Conservation (phyloP, 2,797 vertebrate genomes). For the Pangasius krempfi region DNA sequence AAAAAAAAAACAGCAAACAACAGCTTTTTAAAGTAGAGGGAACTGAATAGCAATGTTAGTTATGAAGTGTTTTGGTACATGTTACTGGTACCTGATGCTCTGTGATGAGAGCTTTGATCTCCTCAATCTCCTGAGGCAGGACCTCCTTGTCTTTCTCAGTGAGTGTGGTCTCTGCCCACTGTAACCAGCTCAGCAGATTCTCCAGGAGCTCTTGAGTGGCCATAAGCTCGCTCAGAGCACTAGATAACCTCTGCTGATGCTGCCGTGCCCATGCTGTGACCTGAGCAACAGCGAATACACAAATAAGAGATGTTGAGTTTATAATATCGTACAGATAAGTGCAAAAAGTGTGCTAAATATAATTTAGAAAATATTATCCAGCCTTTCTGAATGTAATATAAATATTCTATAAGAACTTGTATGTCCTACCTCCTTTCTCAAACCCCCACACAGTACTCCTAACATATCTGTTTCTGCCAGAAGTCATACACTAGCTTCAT, state of each 20-base stretch:
- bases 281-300: constrained; percentile 65
- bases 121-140: constrained; percentile 92
- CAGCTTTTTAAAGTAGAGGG: neutral
- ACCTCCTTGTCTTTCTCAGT: constrained; percentile 89
- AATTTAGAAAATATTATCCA: neutral
- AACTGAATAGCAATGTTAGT: neutral
- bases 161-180: constrained; percentile 93
- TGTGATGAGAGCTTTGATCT: constrained; percentile 92
- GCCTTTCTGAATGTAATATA: neutral
- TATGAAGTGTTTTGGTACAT: neutral
- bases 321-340: neutral
- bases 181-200: constrained; percentile 90
- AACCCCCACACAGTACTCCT: neutral
- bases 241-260: constrained; percentile 89
- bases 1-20: neutral
- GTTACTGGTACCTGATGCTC: constrained; percentile 87
- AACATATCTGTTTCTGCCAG: neutral
- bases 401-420: neutral
- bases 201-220: constrained; percentile 91
- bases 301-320: neutral
- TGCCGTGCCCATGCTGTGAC: constrained; percentile 96
- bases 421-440: neutral
- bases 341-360: neutral
- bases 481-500: neutral
- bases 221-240: constrained; percentile 85